These are phyloP conservation scores for Zaprionus ornatus DNA, from an alignment of 1,140 invertebrate species.

Conservation along the genomic window DNA sequence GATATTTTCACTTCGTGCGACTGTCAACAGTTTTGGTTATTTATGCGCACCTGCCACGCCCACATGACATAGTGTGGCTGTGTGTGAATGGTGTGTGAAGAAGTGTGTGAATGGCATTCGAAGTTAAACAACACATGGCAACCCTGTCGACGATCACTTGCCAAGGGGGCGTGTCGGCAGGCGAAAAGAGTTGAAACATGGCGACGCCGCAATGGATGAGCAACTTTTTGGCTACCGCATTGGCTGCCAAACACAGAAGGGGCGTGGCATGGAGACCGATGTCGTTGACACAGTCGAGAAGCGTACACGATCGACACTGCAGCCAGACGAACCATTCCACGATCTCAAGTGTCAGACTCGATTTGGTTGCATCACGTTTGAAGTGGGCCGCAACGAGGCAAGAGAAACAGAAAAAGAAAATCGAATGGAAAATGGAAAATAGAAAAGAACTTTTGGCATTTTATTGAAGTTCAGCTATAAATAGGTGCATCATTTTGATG, in stretches of 20 bases:
- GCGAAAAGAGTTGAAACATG: conserved; percentile 72
- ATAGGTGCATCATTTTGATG: conserved; percentile 70
- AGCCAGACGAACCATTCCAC: not conserved
- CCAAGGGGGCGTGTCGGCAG: conserved; percentile 60
- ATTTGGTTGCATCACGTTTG: conserved; percentile 57
- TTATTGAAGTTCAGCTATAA: conserved; percentile 78
- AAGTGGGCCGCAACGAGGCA: conserved; percentile 50
- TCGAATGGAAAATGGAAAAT: conserved; percentile 7
- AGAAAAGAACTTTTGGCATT: conserved; percentile 65
- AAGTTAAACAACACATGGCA: conserved; percentile 43
- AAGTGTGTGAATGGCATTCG: conserved; percentile 8
- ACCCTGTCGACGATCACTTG: conserved; percentile 64
- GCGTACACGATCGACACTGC: not conserved
- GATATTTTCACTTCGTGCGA: conserved; percentile 52
- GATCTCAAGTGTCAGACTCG: conserved; percentile 25
- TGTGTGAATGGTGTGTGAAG: conserved; percentile 11
- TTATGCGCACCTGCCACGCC: conserved; percentile 68
- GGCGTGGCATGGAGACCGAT: conserved; percentile 60
- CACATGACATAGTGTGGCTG: conserved; percentile 50
- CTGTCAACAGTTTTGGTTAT: conserved; percentile 72
- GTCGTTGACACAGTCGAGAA: conserved; percentile 65
- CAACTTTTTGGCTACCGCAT: conserved; percentile 60
- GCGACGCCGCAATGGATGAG: conserved; percentile 55
- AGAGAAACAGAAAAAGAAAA: not conserved
- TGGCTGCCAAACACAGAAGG: conserved; percentile 67